phyloP scores from a whole-genome alignment of 2,888 invertebrate genomes.

The Sminthurinus aureus region DNA sequence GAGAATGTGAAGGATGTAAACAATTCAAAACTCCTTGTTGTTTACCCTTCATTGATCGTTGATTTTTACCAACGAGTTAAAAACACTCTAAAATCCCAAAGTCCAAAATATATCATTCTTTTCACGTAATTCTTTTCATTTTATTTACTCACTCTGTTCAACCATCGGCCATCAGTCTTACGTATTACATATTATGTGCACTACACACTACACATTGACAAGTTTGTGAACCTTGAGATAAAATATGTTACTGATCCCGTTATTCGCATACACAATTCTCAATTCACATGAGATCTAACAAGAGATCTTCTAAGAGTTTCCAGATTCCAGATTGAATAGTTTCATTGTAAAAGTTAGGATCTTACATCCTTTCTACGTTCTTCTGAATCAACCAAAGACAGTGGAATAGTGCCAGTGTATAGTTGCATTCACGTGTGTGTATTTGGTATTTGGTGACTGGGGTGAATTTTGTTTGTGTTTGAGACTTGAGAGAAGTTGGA shows the following conservation, averaged over 20 bases:
- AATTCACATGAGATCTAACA: not conserved
- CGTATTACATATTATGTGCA: too few species aligned
- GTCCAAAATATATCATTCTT: slow-evolving; percentile 52
- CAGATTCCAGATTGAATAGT: too few species aligned
- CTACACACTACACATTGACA: not conserved
- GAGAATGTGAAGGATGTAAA: too few species aligned
- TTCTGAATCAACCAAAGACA: not conserved
- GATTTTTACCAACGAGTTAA: too few species aligned
- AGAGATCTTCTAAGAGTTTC: too few species aligned
- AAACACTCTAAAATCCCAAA: slow-evolving; percentile 27
- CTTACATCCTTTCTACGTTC: not conserved
- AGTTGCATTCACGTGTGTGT: not conserved
- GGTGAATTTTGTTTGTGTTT: not conserved
- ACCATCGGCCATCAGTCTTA: not conserved
- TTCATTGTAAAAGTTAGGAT: not conserved
- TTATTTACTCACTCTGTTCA: not conserved
- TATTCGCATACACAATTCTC: not conserved
- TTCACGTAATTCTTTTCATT: slow-evolving; percentile 43
- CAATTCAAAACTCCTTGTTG: too few species aligned
- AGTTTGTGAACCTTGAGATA: not conserved
- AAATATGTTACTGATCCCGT: not conserved
- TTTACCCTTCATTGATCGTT: too few species aligned
- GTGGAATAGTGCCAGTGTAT: not conserved
- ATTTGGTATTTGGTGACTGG: not conserved
- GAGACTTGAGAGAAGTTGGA: not conserved